These are phyloP conservation scores for Manis javanica DNA, from an alignment of 2,797 vertebrate genomes.

Conservation along the genomic window DNA sequence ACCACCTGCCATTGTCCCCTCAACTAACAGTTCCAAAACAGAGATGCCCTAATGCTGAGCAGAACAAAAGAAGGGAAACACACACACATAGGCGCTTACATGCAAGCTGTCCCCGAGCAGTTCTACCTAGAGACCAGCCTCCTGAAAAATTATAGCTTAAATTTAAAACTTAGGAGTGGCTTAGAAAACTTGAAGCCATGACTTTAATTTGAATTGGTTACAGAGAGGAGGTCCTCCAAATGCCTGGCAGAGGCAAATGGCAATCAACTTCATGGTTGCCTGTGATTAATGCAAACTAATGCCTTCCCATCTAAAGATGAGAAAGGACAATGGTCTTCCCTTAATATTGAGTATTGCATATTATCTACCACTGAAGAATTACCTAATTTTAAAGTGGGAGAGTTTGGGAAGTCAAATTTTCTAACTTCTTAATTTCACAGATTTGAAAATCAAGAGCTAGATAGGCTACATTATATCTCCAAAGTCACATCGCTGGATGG, in stretches of 20 bases:
- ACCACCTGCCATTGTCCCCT: background rate
- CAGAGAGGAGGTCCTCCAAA: background rate
- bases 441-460: background rate
- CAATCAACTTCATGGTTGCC: background rate
- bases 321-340: background rate
- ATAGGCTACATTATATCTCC: background rate
- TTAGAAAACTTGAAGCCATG: background rate
- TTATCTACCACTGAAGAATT: background rate
- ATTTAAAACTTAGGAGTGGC: background rate
- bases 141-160: background rate
- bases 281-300: background rate
- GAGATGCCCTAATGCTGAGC: background rate
- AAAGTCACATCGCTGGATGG: background rate
- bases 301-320: background rate
- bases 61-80: background rate
- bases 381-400: background rate
- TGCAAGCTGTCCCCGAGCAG: background rate
- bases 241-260: background rate
- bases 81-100: background rate
- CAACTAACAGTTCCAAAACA: background rate
- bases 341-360: background rate
- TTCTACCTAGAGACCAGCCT: background rate
- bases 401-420: background rate
- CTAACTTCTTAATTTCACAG: background rate
- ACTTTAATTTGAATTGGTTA: slow-evolving; percentile 3